Conservation (phyloP, 2,113 vertebrate species). For the Mastomys coucha region DNA sequence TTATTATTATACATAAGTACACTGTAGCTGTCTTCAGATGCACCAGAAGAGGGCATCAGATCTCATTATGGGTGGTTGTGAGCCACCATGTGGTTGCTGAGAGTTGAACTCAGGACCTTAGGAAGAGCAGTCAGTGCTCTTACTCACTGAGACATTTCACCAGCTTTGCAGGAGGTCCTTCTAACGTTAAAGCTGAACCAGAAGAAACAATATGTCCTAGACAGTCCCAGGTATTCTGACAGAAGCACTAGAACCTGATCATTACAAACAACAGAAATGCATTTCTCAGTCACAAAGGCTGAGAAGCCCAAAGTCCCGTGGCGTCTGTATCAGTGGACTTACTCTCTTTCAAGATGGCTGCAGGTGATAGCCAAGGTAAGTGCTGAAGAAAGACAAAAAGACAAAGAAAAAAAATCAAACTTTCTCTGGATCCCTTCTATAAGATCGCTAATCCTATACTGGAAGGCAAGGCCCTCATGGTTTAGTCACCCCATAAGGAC, state of each 20-base stretch:
- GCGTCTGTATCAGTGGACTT: background rate
- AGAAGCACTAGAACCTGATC: background rate
- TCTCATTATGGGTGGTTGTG: no score
- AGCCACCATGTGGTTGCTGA: no score
- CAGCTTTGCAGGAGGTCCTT: background rate
- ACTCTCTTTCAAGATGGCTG: background rate
- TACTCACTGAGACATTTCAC: no score
- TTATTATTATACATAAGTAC: no score
- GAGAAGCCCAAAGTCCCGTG: background rate
- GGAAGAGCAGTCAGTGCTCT: no score
- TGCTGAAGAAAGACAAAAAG: background rate
- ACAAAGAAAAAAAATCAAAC: no score
- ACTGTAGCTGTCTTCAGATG: no score
- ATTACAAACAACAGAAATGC: background rate
- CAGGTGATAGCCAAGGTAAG: background rate
- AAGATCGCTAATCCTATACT: background rate
- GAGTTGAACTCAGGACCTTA: no score
- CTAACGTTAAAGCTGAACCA: background rate
- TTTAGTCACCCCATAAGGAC: background rate
- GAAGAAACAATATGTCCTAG: background rate
- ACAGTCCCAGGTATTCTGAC: background rate
- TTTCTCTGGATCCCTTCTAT: background rate
- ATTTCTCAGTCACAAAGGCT: background rate
- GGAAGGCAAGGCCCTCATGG: background rate
- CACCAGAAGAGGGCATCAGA: no score